These are phyloP conservation scores for Osmerus mordax DNA, from an alignment of 2,113 vertebrate species.

Conservation along the genomic window DNA sequence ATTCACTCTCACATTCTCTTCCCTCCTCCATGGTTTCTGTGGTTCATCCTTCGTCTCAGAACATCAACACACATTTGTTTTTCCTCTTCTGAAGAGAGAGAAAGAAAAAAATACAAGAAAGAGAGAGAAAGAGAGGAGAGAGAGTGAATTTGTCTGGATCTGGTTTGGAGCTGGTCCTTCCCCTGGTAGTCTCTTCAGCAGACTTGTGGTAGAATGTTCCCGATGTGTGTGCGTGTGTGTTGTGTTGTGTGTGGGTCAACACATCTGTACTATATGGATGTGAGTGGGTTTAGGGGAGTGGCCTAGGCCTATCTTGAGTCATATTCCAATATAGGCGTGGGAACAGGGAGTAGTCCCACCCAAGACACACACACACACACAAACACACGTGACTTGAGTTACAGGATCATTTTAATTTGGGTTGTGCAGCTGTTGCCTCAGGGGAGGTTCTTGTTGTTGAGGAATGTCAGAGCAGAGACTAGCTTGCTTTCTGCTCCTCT, in stretches of 20 bases:
- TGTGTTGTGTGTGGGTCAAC: no score
- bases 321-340: neutral
- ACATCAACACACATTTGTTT: constrained; percentile 35
- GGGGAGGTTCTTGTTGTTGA: no score
- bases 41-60: constrained; percentile 27
- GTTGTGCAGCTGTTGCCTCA: no score
- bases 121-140: constrained; percentile 9
- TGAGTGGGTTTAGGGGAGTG: neutral
- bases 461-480: no score
- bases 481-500: no score
- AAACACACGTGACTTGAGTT: constrained; percentile 7
- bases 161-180: constrained; percentile 26
- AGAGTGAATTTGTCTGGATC: constrained; percentile 24
- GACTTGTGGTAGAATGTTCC: no score
- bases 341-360: neutral
- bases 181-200: neutral
- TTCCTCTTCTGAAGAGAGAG: constrained; percentile 31
- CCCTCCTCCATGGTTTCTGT: constrained; percentile 25
- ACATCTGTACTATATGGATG: no score
- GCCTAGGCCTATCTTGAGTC: neutral
- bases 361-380: no score
- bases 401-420: constrained; percentile 18
- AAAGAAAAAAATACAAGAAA: neutral
- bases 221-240: no score
- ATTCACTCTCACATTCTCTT: constrained; percentile 25